Evolutionary conservation across 2,113 vertebrate genomes (phyloP).

Genomic region (Glaucomys volans): DNA sequence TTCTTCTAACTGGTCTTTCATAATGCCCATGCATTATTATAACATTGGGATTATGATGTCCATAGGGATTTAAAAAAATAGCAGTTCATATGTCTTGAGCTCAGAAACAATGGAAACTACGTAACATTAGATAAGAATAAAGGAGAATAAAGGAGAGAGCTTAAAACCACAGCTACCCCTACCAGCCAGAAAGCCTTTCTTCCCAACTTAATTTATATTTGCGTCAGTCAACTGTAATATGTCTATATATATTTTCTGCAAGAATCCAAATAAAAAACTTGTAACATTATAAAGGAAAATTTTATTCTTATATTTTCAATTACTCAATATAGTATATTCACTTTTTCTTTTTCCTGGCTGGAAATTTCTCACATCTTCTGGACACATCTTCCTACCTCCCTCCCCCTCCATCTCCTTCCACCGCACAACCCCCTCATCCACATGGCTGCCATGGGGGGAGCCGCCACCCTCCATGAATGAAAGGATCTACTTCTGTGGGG

Average conservation of each 20-base stretch:
- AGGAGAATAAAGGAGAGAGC: not conserved
- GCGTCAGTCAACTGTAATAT: not conserved
- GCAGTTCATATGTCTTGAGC: not conserved
- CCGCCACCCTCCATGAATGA: not conserved
- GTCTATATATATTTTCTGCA: not conserved
- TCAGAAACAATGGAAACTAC: not conserved
- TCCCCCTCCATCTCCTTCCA: not conserved
- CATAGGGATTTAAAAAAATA: not conserved
- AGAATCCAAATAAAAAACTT: not conserved
- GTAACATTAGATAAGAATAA: not conserved
- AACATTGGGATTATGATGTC: not conserved
- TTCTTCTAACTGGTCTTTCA: not conserved
- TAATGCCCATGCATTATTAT: not conserved
- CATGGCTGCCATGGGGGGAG: not conserved
- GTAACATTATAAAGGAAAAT: not conserved
- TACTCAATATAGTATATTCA: not conserved
- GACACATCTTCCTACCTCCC: not conserved
- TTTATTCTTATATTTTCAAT: not conserved
- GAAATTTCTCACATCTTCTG: not conserved
- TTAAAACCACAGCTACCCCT: not conserved
- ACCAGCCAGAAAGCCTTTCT: not conserved
- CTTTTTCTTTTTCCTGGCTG: not conserved
- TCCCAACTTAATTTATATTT: not conserved
- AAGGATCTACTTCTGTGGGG: not conserved
- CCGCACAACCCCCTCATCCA: no score